phyloP scores from a whole-genome alignment of 2,797 vertebrate genomes.

The Acrossocheilus fasciatus region DNA sequence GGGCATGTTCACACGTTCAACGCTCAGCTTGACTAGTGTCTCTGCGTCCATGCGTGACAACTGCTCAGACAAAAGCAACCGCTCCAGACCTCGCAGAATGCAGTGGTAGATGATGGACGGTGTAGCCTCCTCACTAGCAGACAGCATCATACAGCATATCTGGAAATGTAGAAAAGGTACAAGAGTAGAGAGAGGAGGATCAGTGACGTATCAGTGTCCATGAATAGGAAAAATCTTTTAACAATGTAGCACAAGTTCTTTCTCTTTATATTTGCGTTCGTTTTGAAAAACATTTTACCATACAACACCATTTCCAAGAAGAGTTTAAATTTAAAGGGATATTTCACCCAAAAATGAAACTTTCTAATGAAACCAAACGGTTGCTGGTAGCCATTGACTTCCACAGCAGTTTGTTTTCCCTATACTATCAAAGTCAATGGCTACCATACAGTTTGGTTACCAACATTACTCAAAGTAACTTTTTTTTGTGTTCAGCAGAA shows the following conservation, averaged over 20 bases:
- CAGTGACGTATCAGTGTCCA: background rate
- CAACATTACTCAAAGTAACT: no score
- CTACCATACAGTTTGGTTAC: no score
- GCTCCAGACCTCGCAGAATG: slow-evolving; percentile 92
- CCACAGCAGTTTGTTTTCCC: no score
- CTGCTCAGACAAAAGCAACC: slow-evolving; percentile 95
- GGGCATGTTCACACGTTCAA: slow-evolving; percentile 95
- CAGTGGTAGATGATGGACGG: slow-evolving; percentile 95
- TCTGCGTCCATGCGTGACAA: slow-evolving; percentile 92
- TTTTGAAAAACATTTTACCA: background rate
- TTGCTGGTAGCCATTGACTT: no score
- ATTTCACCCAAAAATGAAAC: background rate
- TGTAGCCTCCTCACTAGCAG: slow-evolving; percentile 92
- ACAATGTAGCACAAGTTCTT: background rate
- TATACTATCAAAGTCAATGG: no score
- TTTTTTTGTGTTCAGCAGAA: no score
- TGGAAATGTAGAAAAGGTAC: slow-evolving; percentile 64
- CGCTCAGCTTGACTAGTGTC: slow-evolving; percentile 94
- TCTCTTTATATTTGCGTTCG: background rate
- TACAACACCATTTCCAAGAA: background rate
- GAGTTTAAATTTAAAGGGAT: background rate
- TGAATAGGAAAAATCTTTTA: background rate
- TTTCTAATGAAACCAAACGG: no score
- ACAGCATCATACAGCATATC: slow-evolving; percentile 95
- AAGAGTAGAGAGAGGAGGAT: background rate